Percentiles rank a stretch among this genome's conserved stretches.
phyloP scores from a whole-genome alignment of 1,140 invertebrate species.

The Drosophila chauvacae region DNA sequence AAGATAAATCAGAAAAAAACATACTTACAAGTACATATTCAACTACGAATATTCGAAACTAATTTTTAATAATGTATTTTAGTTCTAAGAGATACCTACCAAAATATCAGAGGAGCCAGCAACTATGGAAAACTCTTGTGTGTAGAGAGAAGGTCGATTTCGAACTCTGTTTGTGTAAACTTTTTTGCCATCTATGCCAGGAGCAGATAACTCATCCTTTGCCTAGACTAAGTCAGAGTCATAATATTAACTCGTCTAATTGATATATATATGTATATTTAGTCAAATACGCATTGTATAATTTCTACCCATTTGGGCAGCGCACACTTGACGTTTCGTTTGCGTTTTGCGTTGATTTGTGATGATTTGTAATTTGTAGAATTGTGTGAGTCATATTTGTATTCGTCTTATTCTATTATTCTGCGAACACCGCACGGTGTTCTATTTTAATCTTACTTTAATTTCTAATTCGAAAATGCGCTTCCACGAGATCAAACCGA shows the following conservation, averaged over 20 bases:
- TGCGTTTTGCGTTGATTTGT: constrained; percentile 64
- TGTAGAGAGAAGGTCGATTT: constrained; percentile 32
- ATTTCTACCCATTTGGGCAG: constrained; percentile 36
- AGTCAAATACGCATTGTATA: constrained; percentile 46
- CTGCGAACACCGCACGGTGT: constrained; percentile 7
- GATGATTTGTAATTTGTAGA: constrained; percentile 70
- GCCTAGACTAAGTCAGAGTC: constrained; percentile 76
- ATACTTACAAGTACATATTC: constrained; percentile 40
- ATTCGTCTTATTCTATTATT: constrained; percentile 32
- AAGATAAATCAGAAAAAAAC: constrained; percentile 20
- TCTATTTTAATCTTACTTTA: constrained; percentile 23
- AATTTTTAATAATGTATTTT: constrained; percentile 75
- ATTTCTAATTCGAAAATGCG: constrained; percentile 50
- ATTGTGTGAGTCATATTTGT: constrained; percentile 35
- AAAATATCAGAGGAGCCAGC: constrained; percentile 60
- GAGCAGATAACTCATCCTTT: constrained; percentile 64
- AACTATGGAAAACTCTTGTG: constrained; percentile 33
- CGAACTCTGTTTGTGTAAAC: constrained; percentile 40
- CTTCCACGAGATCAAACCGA: constrained; percentile 61
- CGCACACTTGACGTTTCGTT: constrained; percentile 33
- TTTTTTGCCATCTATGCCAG: constrained; percentile 78
- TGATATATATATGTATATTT: constrained; percentile 41
- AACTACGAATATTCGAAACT: constrained; percentile 52
- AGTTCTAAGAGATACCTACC: constrained; percentile 64
- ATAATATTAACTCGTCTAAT: constrained; percentile 70